Base-by-base conservation (phyloP, 2,113 vertebrate species). In the Herpetotheres cachinnans region DNA sequence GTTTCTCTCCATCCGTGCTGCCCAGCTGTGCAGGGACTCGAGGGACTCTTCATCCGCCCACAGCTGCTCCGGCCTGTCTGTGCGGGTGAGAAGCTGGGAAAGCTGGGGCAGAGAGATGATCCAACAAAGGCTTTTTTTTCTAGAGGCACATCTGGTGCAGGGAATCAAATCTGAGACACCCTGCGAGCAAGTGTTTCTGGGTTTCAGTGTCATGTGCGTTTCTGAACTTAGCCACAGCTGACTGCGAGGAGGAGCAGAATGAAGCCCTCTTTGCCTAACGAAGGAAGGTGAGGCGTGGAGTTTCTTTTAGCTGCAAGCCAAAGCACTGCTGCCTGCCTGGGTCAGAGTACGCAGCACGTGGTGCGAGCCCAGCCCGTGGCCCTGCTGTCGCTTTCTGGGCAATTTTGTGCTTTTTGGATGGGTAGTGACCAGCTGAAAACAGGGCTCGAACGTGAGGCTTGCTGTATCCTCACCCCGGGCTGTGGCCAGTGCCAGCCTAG, bases 351-450 rank as follows among this genome's bases (percentile, higher is more conserved):
- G 44, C 38, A 7, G 44, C 2, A 32, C 19, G 1, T 0, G 49
- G 67, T 24, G 76, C 2, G 7, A 89, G 36, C 63, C 50, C 61
- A 7, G 8, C 32, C 55, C 1, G 1, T 3, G n/a, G 63, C 77
- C 50, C 34, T 2, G 0, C 8, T 4, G 0, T 15, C 1, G 0
- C 44, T 12, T 34, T 19, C 62, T 4, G 34, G 11, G 32, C 22
- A 13, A 30, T 76, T 20, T 3, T 4, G 11, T 29, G 55, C 11
- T 56, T 30, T 40, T 63, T 1, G 8, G 16, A 24, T 9, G 73
- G 32, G 58, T 72, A 1, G 2, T 18, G 18, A 3, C 52, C 71
- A 9, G 12, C 32, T 13, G 5, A 40, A 89, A 70, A 11, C 7
- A 30, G 8, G 42, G 46, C 11, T 6, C 0, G 13, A 40, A 22